Percentiles rank a stretch among this genome's conserved stretches.
Conservation (phyloP, 2,888 invertebrate species). For the Stegana nigrithorax region DNA sequence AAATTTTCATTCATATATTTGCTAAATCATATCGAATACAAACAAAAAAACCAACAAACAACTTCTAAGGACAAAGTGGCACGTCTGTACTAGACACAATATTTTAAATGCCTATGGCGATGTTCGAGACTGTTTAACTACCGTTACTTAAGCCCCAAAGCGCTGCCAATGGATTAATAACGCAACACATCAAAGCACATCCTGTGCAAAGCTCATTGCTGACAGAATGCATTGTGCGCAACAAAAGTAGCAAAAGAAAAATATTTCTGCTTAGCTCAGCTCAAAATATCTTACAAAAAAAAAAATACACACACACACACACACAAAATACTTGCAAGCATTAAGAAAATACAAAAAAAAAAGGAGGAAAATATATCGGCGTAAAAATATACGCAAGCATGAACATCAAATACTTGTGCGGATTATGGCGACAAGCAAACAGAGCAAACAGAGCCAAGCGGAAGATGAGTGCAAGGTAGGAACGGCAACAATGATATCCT, state of each 20-base stretch:
- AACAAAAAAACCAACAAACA: too few species aligned
- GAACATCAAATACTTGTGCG: constrained; percentile 48
- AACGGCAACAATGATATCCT: constrained; percentile 43
- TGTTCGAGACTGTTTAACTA: too few species aligned
- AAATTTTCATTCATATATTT: too few species aligned
- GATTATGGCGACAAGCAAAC: constrained; percentile 55
- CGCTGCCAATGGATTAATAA: background rate
- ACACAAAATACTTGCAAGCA: background rate
- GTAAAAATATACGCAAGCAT: constrained; percentile 9
- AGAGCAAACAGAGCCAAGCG: background rate
- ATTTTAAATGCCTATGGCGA: too few species aligned
- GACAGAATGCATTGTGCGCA: constrained; percentile 32
- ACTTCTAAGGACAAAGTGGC: too few species aligned
- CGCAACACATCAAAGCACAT: constrained; percentile 27
- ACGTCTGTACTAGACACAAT: too few species aligned
- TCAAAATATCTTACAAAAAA: constrained; percentile 45
- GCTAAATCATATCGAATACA: too few species aligned
- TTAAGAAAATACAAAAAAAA: background rate
- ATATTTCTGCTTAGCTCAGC: constrained; percentile 57
- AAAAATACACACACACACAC: too few species aligned
- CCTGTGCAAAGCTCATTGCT: constrained; percentile 9
- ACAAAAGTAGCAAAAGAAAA: constrained; percentile 50
- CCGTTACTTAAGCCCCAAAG: too few species aligned
- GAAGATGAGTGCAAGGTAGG: constrained; percentile 18
- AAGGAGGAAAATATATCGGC: background rate